Conservation (phyloP, 2,113 vertebrate genomes). For the Aphelocoma coerulescens region DNA sequence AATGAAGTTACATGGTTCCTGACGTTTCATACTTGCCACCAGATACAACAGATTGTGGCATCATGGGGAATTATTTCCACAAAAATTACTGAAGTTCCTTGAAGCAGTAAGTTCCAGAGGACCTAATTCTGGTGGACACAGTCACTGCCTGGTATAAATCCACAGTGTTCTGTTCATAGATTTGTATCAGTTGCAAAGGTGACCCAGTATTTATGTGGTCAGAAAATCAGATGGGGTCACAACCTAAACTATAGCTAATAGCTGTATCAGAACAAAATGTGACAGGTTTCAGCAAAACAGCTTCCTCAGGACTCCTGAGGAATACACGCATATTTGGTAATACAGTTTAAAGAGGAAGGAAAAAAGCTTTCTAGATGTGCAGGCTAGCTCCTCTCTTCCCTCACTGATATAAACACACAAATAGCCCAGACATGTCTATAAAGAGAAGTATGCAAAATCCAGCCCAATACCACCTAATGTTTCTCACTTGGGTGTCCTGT, state of each 20-base stretch:
- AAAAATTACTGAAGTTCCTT: not conserved
- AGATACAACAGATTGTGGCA: not conserved
- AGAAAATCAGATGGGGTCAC: not conserved
- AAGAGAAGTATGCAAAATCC: constrained; percentile 38
- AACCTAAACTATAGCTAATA: not conserved
- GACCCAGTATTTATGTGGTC: not conserved
- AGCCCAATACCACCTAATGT: not conserved
- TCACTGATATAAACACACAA: constrained; percentile 1
- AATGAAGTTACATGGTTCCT: not conserved
- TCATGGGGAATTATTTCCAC: not conserved
- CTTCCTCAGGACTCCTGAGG: not conserved
- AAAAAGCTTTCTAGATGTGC: not conserved
- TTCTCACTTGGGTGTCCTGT: not conserved
- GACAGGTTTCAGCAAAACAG: not conserved
- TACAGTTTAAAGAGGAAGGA: not conserved
- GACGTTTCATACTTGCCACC: not conserved
- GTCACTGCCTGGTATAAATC: not conserved
- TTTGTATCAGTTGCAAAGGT: not conserved
- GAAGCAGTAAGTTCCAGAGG: not conserved
- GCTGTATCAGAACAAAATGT: not conserved
- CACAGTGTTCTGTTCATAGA: not conserved
- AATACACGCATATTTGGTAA: not conserved
- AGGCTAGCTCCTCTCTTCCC: not conserved
- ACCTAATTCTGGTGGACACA: not conserved
- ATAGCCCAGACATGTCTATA: constrained; percentile 46